Percentiles rank a stretch among this genome's conserved stretches.
Conservation (phyloP, 2,888 invertebrate species). For the Drosophila borealis region DNA sequence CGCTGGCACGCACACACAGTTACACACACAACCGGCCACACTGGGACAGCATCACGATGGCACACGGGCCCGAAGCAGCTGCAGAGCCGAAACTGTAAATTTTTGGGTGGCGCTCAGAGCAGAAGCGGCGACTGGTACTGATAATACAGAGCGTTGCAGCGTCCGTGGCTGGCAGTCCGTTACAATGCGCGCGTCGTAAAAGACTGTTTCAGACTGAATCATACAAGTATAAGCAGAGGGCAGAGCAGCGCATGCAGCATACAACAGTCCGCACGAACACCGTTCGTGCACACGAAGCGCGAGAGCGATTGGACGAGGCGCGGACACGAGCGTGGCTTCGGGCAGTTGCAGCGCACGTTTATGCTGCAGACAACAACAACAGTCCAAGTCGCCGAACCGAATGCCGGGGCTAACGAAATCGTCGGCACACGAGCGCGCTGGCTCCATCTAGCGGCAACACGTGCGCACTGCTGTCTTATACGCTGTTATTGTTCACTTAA, state of each 20-base stretch:
- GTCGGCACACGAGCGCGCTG: slow-evolving; percentile 1
- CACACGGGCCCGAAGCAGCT: slow-evolving; percentile 43
- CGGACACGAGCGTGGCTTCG: slow-evolving; percentile 9
- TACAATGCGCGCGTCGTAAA: slow-evolving; percentile 73
- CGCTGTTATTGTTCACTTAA: slow-evolving; percentile 30
- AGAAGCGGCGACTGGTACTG: slow-evolving; percentile 20
- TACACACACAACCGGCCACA: slow-evolving; percentile 14
- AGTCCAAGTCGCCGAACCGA: slow-evolving; percentile 24
- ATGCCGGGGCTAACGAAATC: slow-evolving; percentile 22
- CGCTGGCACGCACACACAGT: slow-evolving; percentile 25
- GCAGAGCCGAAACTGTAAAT: slow-evolving; percentile 51
- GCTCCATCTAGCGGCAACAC: slow-evolving; percentile 42
- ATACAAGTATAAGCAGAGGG: slow-evolving; percentile 44
- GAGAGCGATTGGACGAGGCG: slow-evolving; percentile 10
- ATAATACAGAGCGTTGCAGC: slow-evolving; percentile 31
- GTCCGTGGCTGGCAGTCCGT: slow-evolving; percentile 70
- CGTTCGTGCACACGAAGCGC: slow-evolving; percentile 25
- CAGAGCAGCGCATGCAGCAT: slow-evolving; percentile 16
- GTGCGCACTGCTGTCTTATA: slow-evolving; percentile 50
- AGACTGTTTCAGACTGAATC: slow-evolving; percentile 70
- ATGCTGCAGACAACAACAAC: slow-evolving; percentile 40
- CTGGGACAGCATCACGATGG: slow-evolving; percentile 39
- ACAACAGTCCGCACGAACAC: slow-evolving; percentile 18
- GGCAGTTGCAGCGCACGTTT: slow-evolving; percentile 49
- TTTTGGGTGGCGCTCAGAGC: slow-evolving; percentile 29